A percentile compares a stretch with the other conserved stretches of the same genome.
Conservation (phyloP, 2,888 invertebrate species). For the Pogonocherus hispidulus region DNA sequence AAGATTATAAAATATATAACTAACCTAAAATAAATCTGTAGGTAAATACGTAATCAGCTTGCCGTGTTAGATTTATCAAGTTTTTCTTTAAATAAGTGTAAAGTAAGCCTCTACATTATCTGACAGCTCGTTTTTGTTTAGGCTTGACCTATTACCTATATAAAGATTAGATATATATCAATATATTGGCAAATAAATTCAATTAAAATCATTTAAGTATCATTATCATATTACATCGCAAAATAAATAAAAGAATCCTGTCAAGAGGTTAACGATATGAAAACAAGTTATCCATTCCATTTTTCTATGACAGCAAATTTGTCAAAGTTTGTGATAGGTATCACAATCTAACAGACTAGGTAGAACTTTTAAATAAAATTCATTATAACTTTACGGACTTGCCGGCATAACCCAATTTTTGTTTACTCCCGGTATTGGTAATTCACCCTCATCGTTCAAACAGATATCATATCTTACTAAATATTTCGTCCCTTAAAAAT, state of each 20-base stretch:
- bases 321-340: no score
- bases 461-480: no score
- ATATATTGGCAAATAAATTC: neutral
- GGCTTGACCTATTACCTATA: neutral
- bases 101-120: no score
- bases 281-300: no score
- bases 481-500: no score
- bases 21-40: neutral
- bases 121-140: neutral
- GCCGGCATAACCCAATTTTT: no score
- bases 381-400: no score
- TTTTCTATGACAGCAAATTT: no score
- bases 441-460: no score
- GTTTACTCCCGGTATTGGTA: no score
- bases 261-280: neutral
- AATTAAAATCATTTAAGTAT: neutral
- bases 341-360: no score
- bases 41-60: neutral
- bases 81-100: neutral
- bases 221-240: neutral
- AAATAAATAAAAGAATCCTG: neutral
- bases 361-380: no score
- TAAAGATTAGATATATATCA: neutral
- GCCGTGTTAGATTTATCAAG: neutral
- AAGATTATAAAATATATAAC: conserved; percentile 6